Evolutionary conservation across 1,140 invertebrate genomes (phyloP).

Genomic region (Ctenoplectra terminalis): DNA sequence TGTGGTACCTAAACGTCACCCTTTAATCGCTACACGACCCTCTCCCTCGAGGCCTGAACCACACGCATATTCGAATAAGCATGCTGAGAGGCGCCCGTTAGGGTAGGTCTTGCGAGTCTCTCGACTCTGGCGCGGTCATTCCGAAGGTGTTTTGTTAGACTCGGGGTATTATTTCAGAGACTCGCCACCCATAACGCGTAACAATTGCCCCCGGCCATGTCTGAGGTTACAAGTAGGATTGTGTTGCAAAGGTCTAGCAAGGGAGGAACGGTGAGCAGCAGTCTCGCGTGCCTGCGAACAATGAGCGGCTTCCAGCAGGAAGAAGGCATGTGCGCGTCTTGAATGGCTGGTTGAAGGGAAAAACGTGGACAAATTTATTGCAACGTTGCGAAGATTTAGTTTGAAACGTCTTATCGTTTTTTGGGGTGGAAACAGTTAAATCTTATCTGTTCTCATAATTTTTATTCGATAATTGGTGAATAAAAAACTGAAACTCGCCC

Average conservation of each 20-base stretch:
- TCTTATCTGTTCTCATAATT: no score
- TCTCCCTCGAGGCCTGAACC: neutral
- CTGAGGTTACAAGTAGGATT: slow-evolving; percentile 62
- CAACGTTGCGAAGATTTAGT: no score
- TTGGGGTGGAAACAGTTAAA: neutral
- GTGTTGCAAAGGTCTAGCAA: slow-evolving; percentile 34
- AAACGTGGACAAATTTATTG: neutral
- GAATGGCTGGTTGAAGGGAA: neutral
- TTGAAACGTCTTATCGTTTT: neutral
- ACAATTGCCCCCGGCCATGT: slow-evolving; percentile 55
- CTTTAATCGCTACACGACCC: neutral
- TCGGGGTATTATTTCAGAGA: slow-evolving; percentile 62
- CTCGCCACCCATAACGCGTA: slow-evolving; percentile 66
- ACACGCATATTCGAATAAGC: neutral
- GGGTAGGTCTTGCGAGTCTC: slow-evolving; percentile 50
- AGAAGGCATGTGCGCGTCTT: slow-evolving; percentile 35
- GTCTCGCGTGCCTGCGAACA: slow-evolving; percentile 58
- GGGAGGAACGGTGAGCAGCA: slow-evolving; percentile 19
- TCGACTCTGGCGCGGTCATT: slow-evolving; percentile 29
- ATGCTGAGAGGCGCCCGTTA: slow-evolving; percentile 13
- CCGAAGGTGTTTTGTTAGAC: slow-evolving; percentile 56
- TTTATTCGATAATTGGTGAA: no score
- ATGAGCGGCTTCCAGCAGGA: slow-evolving; percentile 44
- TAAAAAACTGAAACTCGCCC: no score
- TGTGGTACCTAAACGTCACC: neutral